Conservation (phyloP, 2,888 invertebrate species). For the Diogma glabrata region DNA sequence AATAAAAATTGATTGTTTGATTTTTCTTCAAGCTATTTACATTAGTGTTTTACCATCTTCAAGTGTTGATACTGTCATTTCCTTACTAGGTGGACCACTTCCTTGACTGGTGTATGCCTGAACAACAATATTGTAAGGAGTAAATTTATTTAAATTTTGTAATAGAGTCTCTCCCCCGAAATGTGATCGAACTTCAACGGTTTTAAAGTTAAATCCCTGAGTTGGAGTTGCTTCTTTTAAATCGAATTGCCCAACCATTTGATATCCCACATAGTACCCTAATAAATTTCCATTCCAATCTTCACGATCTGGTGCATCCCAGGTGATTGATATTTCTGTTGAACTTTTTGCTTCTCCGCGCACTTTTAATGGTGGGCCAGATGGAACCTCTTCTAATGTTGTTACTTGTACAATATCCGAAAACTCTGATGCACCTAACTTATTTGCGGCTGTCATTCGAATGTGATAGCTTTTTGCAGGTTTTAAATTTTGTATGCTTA, state of each 20-base stretch:
- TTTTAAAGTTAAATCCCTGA: conserved; percentile 60
- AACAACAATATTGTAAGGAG: conserved; percentile 69
- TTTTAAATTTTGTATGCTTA: conserved; percentile 66
- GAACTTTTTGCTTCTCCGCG: conserved; percentile 75
- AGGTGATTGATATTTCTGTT: conserved; percentile 69
- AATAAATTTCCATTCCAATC: conserved; percentile 80
- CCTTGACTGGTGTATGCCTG: conserved; percentile 81
- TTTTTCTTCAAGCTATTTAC: not conserved
- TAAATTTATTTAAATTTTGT: conserved; percentile 63
- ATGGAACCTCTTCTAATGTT: conserved; percentile 74
- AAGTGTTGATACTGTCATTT: conserved; percentile 65
- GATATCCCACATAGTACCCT: conserved; percentile 80
- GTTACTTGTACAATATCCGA: conserved; percentile 78
- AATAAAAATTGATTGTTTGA: no score
- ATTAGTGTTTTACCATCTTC: conserved; percentile 83
- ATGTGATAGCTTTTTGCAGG: conserved; percentile 83
- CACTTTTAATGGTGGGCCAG: conserved; percentile 70
- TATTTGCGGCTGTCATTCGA: conserved; percentile 79
- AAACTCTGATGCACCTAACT: conserved; percentile 76
- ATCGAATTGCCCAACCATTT: conserved; percentile 38
- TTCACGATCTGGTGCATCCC: conserved; percentile 79
- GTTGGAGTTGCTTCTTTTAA: conserved; percentile 37
- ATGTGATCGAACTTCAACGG: conserved; percentile 63
- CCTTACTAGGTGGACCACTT: conserved; percentile 72
- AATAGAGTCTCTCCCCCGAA: conserved; percentile 56